Evolutionary conservation across 1,140 invertebrate species (phyloP).

Genomic region (Eupeodes corollae): DNA sequence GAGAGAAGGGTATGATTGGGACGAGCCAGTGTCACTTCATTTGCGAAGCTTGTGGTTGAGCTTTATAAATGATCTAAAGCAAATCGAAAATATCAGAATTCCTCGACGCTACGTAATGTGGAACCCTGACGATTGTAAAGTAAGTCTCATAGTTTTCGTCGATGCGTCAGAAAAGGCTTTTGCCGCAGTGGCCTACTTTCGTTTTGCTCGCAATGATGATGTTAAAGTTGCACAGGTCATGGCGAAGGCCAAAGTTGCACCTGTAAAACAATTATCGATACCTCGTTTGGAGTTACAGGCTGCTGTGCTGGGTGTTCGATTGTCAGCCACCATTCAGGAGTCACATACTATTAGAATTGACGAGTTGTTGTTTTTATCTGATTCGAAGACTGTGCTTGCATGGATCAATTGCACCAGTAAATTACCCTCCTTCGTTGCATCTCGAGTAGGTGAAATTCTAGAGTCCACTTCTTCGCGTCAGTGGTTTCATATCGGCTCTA

Average conservation of each 20-base stretch:
- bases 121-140: no score
- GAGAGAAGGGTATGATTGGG: slow-evolving; percentile 16
- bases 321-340: slow-evolving; percentile 9
- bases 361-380: neutral
- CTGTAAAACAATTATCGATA: slow-evolving; percentile 24
- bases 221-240: neutral
- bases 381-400: neutral
- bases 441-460: slow-evolving; percentile 18
- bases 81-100: no score
- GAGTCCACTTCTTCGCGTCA: slow-evolving; percentile 5
- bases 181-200: slow-evolving; percentile 18
- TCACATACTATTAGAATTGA: neutral
- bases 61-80: no score
- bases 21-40: slow-evolving; percentile 2
- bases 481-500: slow-evolving; percentile 20
- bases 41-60: neutral
- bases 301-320: slow-evolving; percentile 23
- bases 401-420: slow-evolving; percentile 1
- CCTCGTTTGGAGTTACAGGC: slow-evolving; percentile 36
- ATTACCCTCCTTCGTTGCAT: slow-evolving; percentile 13
- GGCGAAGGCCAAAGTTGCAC: slow-evolving; percentile 26
- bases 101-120: no score
- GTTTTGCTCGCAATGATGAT: neutral
- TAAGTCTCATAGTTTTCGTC: slow-evolving; percentile 1
- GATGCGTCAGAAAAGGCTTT: slow-evolving; percentile 23